Conservation (phyloP, 2,113 vertebrate genomes). For the Cariama cristata region DNA sequence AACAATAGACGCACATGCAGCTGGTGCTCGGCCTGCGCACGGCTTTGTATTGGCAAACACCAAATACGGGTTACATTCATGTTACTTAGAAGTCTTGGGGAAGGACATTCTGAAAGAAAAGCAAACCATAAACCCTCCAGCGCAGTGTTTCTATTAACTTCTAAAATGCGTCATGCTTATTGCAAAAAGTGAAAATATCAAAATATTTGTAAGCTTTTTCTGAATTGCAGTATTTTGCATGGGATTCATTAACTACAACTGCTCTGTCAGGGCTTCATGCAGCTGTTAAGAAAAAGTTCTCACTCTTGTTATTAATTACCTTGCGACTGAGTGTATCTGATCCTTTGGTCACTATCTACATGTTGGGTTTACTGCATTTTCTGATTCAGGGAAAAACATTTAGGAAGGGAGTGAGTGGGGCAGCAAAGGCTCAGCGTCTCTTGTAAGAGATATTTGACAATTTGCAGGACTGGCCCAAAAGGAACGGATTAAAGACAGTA, state of each 20-base stretch:
- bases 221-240: not conserved
- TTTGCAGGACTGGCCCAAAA: not conserved
- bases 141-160: not conserved
- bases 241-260: not conserved
- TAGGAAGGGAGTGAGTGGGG: not conserved
- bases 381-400: not conserved
- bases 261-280: not conserved
- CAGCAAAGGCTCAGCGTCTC: not conserved
- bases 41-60: not conserved
- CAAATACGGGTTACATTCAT: not conserved
- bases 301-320: not conserved
- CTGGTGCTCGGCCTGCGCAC: not conserved
- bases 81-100: not conserved
- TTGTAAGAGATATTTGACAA: not conserved
- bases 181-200: not conserved
- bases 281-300: not conserved
- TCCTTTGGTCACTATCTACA: too few relatives aligned
- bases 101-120: not conserved
- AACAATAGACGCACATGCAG: not conserved
- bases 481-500: not conserved
- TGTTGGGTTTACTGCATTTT: not conserved
- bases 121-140: not conserved
- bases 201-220: not conserved
- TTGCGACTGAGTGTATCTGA: not conserved
- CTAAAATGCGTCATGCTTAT: rapidly evolving